Percentiles rank a stretch among this genome's conserved stretches.
Conservation (phyloP, 2,888 invertebrate species). For the Pollenia labialis region DNA sequence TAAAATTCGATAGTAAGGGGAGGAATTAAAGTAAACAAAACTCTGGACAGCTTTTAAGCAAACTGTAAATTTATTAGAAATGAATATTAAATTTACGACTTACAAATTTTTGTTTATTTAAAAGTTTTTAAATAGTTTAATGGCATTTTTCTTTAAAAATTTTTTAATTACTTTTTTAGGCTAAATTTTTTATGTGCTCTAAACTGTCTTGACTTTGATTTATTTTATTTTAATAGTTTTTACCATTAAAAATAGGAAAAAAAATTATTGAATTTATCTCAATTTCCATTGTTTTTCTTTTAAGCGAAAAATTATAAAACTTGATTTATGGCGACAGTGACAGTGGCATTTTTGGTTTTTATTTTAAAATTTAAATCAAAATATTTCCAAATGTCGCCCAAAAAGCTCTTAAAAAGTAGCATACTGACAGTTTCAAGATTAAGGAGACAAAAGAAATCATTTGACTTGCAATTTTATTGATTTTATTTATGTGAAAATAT, state of each 20-base stretch:
- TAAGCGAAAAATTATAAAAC: not conserved
- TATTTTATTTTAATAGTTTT: conserved; percentile 5
- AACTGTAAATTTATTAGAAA: no score
- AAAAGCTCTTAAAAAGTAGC: not conserved
- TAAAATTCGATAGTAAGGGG: not conserved
- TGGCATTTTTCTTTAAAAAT: not conserved
- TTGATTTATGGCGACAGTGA: not conserved
- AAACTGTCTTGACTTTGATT: conserved; percentile 22
- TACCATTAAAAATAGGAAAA: not conserved
- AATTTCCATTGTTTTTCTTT: conserved; percentile 27
- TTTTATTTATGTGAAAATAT: no score
- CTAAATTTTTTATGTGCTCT: not conserved
- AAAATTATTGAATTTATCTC: not conserved
- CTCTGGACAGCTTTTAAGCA: not conserved
- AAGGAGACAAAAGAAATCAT: no score
- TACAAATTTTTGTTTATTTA: not conserved
- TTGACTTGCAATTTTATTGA: no score
- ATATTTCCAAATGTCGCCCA: not conserved
- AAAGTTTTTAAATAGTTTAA: conserved; percentile 15
- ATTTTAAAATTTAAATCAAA: no score
- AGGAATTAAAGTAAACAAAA: not conserved
- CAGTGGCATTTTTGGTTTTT: not conserved
- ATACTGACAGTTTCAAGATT: no score
- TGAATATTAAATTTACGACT: no score
- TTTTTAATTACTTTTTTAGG: not conserved